Base-by-base conservation (phyloP, 2,888 invertebrate species). In the Masnerella sp. region DNA sequence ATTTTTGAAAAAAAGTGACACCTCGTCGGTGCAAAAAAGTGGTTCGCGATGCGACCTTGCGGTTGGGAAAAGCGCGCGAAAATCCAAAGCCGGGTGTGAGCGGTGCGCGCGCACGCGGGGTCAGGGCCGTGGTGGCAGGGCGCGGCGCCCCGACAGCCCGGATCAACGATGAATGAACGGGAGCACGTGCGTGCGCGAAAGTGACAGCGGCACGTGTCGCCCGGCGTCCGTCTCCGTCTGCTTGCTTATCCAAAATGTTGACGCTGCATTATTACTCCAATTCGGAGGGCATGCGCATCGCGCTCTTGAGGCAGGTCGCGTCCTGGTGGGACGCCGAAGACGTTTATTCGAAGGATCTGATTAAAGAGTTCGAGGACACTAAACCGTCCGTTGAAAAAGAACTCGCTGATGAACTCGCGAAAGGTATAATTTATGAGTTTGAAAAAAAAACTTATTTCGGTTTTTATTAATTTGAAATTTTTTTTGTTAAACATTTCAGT, bases 321-420 rank as follows among this genome's bases (percentile, higher is more conserved):
- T 89, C 79, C 90, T 94, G 85, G 89, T 88, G 90, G 85, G 82
- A 88, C 83, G 3, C 9, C n/a, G 89, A 90, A 85, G 89, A 90
- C 71, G 93, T 94, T 82, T 94, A 95, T 89, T 92, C 94, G 78
- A 89, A 93, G 88, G 95, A 94, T 87, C 93, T 94, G 88, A 95
- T 95, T 89, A 95, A 95, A 90, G 95, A 95, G 89, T 95, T 95
- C 88, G 95, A 95, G 85, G 90, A 92, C 77, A 91, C 94, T 80
- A 93, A 94, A 80, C 92, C 93, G 78, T 92, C 92, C 67, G 93
- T 94, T 91, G 94, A 93, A 88, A 92, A 92, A 82, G 92, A 92
- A 89, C 90, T 95, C 82, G 92, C 92, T 78, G 93, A 93, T 87
- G 89, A 92, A 83, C 90, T 95, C 47, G 90, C 90, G 80, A 89